Percentiles rank a stretch among this genome's conserved stretches.
Conservation (phyloP, 2,888 invertebrate species). For the Spialia ferax region DNA sequence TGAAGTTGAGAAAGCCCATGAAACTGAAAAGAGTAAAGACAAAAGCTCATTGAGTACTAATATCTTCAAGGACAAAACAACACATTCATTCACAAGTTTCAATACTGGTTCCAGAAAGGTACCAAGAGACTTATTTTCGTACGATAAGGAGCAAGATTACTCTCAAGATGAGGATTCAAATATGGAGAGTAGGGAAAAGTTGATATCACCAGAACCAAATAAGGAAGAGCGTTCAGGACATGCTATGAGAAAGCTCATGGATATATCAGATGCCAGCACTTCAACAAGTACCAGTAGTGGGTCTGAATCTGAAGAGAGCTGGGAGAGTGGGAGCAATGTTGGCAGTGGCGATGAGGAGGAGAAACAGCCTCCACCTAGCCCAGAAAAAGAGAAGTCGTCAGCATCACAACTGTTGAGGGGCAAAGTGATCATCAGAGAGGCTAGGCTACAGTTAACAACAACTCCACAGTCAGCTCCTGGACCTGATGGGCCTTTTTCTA, state of each 20-base stretch:
- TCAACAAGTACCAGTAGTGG: conserved; percentile 78
- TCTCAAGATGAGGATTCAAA: conserved; percentile 77
- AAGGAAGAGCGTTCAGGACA: conserved; percentile 79
- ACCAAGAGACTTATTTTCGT: conserved; percentile 71
- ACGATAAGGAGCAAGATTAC: conserved; percentile 74
- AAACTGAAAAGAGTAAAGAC: conserved; percentile 68
- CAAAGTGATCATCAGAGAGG: conserved; percentile 90
- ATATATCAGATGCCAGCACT: conserved; percentile 82
- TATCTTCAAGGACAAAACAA: conserved; percentile 78
- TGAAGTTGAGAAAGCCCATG: conserved; percentile 63
- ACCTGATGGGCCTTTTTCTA: conserved; percentile 90
- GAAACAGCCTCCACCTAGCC: conserved; percentile 71
- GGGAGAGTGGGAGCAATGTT: conserved; percentile 75
- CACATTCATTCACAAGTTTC: conserved; percentile 73
- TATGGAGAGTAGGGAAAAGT: conserved; percentile 67
- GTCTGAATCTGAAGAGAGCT: conserved; percentile 79
- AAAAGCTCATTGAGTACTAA: conserved; percentile 64
- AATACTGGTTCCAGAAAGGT: conserved; percentile 63
- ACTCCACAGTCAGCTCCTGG: conserved; percentile 73
- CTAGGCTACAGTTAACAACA: conserved; percentile 88
- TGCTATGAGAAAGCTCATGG: conserved; percentile 80
- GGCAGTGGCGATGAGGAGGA: conserved; percentile 76
- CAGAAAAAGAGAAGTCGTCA: conserved; percentile 76
- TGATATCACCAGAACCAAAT: conserved; percentile 62
- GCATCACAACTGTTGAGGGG: conserved; percentile 86